Base-by-base conservation (phyloP, 2,113 vertebrate species). In the Greenwoodochromis staneri region DNA sequence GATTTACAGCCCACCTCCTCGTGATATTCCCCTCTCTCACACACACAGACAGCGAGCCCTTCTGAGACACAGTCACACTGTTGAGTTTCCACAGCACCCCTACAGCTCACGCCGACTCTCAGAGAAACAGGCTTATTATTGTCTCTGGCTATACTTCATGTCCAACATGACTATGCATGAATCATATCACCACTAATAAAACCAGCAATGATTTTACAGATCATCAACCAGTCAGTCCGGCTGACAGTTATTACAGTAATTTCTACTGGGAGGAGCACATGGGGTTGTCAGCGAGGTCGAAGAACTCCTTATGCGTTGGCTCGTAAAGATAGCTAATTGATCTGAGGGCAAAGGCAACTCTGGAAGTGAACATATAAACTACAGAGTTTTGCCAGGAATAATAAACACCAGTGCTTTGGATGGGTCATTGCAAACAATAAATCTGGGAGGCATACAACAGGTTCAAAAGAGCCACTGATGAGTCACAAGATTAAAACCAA, bases 1-100 rank as follows among this genome's bases (percentile, higher is more conserved):
- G 95, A 96, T 96, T 96, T 96, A 96, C 86, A 80, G 78, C 88
- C 85, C 86, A 24, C 66, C 42, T 47, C 69, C 45, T 55, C 47
- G 12, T 21, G 81, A 93, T 85, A 82, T 66, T 86, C 87, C 81
- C 80, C 88, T 80, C 36, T 73, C 76, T 84, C 82, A 71, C 82
- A 90, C 69, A 85, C 76, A 86, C 84, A 86, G 81, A 93, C 81
- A 11, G 81, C 80, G 86, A 85, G 78, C 76, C 89, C 69, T 88
- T 89, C 85, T 88, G 86, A 90, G 85, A 84, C 81, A 73, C 85
- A 76, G 69, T 38, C 88, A 76, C 88, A 47, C 66, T 31, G 42
- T 81, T 38, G 63, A 69, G 13, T n/a, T 81, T 81, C 73, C 71
- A 59, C 66, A 81, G 57, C 85, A 42, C 36, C 29, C 73, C 63